These are phyloP conservation scores for Typhlichthys subterraneus DNA, from an alignment of 2,797 vertebrate genomes.

Conservation along the genomic window DNA sequence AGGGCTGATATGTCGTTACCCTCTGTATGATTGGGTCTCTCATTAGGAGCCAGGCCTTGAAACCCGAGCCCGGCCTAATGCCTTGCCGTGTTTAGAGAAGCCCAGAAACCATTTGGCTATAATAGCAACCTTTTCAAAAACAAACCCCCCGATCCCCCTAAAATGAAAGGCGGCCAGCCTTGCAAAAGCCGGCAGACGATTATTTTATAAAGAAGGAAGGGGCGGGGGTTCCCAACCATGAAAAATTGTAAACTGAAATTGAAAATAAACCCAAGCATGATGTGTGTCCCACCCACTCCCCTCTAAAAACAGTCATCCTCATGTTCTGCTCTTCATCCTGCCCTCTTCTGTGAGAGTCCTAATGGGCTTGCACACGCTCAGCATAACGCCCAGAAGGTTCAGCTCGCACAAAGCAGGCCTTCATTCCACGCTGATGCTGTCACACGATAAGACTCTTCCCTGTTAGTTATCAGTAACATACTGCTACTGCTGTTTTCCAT, in stretches of 20 bases:
- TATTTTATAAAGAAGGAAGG: constrained; percentile 65
- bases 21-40: constrained; percentile 79
- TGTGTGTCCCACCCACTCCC: constrained; percentile 40
- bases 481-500: constrained; percentile 59
- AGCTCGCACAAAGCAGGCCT: constrained; percentile 66
- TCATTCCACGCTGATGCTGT: constrained; percentile 80
- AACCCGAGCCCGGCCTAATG: constrained; percentile 80
- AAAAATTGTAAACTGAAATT: constrained; percentile 76
- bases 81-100: constrained; percentile 80
- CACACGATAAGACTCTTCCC: constrained; percentile 72
- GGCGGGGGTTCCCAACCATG: constrained; percentile 68
- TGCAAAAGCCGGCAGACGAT: constrained; percentile 68
- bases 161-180: constrained; percentile 74
- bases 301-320: constrained; percentile 28
- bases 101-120: constrained; percentile 78
- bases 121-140: constrained; percentile 80
- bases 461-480: constrained; percentile 78
- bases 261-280: constrained; percentile 67
- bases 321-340: constrained; percentile 16
- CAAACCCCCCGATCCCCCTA: constrained; percentile 50
- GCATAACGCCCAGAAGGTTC: constrained; percentile 76
- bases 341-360: constrained; percentile 13
- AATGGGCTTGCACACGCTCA: constrained; percentile 51
- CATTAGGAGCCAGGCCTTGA: constrained; percentile 79
- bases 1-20: constrained; percentile 75